Evolutionary conservation across 1,140 invertebrate species (phyloP), one percentile per base, ranked within the genome.

Genomic region (Latrodectus geometricus): DNA sequence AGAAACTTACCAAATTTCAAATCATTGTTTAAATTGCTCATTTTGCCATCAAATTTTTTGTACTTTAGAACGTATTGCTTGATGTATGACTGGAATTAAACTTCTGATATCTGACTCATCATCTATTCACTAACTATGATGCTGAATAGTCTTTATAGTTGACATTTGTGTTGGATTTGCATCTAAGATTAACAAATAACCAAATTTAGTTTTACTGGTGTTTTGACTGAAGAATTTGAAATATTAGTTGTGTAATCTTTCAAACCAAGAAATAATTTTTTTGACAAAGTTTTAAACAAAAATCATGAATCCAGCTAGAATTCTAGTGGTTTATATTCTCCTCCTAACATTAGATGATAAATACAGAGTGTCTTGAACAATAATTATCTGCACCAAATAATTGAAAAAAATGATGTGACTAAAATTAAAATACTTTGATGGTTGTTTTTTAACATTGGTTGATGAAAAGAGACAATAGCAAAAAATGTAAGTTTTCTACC

Each of bases 1-100:
- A n/a, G n/a, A n/a, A n/a, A n/a, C 88, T n/a, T 89, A 50, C 70
- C 84, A 82, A 21, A 90, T 65, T 14, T 88, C 48, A 21, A 89
- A 49, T 48, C 76, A 72, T 48, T 77, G 23, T 66, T 68, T 86
- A 21, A 61, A 49, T 14, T 79, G 66, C 74, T 75, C 14, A 61
- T 88, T 23, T 78, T 78, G 52, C 52, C 52, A 78, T n/a, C 54
- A 11, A 17, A 78, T 78, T 23, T 78, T 15, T 82, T 77, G 12
- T 15, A 86, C 86, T 80, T 88, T 88, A 15, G 80, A 69, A 73
- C 80, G 86, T 14, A 88, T 66, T 20, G 83, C 82, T 75, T 86
- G 78, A 74, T 88, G 81, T n/a, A 78, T 21, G 17, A 78, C 76
- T 21, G 8, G 4, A 75, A 74, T 23, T 7, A 74, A 11, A 74